Evolutionary conservation across 2,113 vertebrate genomes (phyloP), one percentile per base, ranked within the genome.

Genomic region (Perognathus longimembris): DNA sequence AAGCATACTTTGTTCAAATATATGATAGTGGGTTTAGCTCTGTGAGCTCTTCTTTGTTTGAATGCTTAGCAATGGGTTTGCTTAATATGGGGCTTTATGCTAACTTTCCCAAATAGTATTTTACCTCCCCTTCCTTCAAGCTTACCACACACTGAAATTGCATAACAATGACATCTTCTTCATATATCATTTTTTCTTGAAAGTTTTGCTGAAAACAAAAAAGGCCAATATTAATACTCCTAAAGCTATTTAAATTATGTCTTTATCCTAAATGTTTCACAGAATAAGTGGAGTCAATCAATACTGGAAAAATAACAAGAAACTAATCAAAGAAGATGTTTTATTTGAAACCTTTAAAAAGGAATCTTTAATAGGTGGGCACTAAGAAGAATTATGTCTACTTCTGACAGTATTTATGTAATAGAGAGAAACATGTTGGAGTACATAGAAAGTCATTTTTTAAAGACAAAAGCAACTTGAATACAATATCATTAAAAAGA

Each of bases 381-480:
- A 84, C 0, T 83, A 36, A 57, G 59, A 61, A 96, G 92, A 70
- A 91, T 86, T 78, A 40, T 69, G 88, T 94, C 40, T 84, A 94
- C 11, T 75, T 4, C 89, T 96, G 88, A 77, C 26, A 94, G 6
- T 21, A 94, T 92, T 85, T 36, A 90, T 96, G 96, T 96, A 94
- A 81, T 26, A 91, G 20, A 0, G 2, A 21, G 42, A 96, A 82
- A 91, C 88, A 92, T 89, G 57, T 63, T 91, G 6, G 7, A 12
- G 40, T 79, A 83, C 1, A 50, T 87, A 89, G 45, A 96, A 64
- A 97, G 45, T 70, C 82, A 40, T 64, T 85, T 89, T 94, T 85
- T 82, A 90, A 97, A 97, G 69, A 94, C 73, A 97, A 96, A 97
- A 57, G 40, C 92, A 95, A 91, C 88, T 66, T 94, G 50, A 85